phyloP scores from a whole-genome alignment of 2,797 vertebrate species.

The Lerista edwardsae region DNA sequence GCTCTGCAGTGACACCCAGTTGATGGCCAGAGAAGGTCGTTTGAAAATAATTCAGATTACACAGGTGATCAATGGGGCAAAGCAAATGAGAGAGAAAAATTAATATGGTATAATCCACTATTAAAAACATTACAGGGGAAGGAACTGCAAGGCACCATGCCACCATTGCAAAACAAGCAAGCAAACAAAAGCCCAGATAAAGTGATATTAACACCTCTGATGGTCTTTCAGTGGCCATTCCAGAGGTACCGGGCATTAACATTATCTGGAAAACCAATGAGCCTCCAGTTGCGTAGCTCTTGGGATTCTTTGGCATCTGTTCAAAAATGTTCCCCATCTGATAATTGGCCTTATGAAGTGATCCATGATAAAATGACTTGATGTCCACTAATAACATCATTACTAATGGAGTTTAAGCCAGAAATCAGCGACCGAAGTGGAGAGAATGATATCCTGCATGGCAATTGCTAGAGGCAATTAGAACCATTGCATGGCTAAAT shows the following conservation, averaged over 20 bases:
- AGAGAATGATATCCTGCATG: not conserved
- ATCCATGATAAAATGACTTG: not conserved
- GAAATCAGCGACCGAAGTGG: not conserved
- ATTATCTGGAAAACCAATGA: slow-evolving; percentile 14
- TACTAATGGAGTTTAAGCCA: slow-evolving; percentile 10
- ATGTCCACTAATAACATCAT: not conserved
- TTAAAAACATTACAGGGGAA: not conserved
- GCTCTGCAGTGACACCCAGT: too few relatives aligned
- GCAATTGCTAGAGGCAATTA: not conserved
- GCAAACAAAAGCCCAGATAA: not conserved
- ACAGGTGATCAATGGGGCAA: not conserved
- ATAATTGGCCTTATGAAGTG: slow-evolving; percentile 9
- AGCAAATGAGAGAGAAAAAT: not conserved
- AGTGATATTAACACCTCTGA: not conserved
- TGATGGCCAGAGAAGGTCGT: not conserved
- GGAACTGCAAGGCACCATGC: not conserved
- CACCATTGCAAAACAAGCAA: too few relatives aligned
- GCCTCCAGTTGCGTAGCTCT: not conserved
- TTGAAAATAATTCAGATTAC: not conserved
- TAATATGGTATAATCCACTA: not conserved
- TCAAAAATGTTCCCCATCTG: slow-evolving; percentile 30
- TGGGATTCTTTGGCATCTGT: slow-evolving; percentile 5
- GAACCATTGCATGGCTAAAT: slow-evolving; percentile 19
- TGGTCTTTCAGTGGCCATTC: not conserved
- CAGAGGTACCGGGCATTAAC: slow-evolving; percentile 9